Conservation (phyloP, 2,797 vertebrate species). For the Coluber constrictor region DNA sequence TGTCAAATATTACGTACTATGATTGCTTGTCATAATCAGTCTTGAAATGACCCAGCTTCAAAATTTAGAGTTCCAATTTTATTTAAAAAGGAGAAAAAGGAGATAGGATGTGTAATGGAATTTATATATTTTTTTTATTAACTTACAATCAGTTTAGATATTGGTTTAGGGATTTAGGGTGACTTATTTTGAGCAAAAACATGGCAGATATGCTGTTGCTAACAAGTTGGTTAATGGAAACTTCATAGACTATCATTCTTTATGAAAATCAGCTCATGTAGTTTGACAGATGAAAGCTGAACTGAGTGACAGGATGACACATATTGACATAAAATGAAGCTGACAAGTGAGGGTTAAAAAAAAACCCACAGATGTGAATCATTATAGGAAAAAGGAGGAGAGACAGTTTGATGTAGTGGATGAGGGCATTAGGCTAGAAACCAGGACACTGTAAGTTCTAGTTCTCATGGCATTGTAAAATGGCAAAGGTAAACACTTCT, state of each 20-base stretch:
- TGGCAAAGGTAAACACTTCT: neutral
- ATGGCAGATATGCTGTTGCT: conserved; percentile 36
- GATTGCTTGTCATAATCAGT: neutral
- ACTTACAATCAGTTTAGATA: neutral
- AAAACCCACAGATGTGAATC: fast-evolving
- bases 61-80: neutral
- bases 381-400: neutral
- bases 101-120: neutral
- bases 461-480: neutral
- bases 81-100: neutral
- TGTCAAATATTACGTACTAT: neutral
- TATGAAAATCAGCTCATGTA: conserved; percentile 54
- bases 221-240: conserved; percentile 37
- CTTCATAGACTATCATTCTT: conserved; percentile 48
- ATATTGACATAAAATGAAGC: conserved; percentile 51
- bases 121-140: neutral
- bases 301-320: conserved; percentile 45
- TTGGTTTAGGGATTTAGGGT: neutral
- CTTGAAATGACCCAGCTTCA: neutral
- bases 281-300: conserved; percentile 57
- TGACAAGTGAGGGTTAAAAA: conserved; percentile 36
- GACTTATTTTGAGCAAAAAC: neutral
- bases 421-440: neutral
- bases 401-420: neutral
- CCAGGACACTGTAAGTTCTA: neutral